Conservation (phyloP, 2,888 invertebrate genomes). For the Esperia sulphurella region DNA sequence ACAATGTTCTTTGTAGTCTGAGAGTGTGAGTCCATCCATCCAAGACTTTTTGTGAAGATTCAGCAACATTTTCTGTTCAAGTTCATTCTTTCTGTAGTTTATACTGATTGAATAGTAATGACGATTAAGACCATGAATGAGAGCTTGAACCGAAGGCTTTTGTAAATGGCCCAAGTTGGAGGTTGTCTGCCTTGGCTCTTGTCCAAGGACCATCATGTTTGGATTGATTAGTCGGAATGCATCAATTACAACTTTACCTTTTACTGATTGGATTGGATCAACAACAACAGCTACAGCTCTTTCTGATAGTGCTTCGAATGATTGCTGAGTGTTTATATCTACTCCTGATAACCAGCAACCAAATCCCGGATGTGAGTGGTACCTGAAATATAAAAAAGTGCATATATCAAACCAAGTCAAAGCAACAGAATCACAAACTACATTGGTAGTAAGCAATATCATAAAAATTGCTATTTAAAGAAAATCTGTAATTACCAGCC, state of each 20-base stretch:
- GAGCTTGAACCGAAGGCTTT: constrained; percentile 99
- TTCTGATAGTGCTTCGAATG: constrained; percentile 98
- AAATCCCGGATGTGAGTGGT: constrained; percentile 99
- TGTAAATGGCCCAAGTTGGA: constrained; percentile 99
- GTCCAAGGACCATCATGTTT: constrained; percentile 99
- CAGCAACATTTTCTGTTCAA: constrained; percentile 99
- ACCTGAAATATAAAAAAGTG: constrained; percentile 82
- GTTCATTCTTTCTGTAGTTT: constrained; percentile 98
- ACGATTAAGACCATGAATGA: constrained; percentile 98
- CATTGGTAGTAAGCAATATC: neutral
- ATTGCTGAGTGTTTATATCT: constrained; percentile 99
- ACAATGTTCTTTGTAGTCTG: constrained; percentile 96
- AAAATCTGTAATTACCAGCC: constrained; percentile 80
- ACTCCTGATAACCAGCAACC: constrained; percentile 99
- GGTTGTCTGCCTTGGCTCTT: constrained; percentile 99
- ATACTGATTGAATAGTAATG: constrained; percentile 99
- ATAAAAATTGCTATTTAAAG: neutral
- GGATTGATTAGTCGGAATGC: constrained; percentile 99
- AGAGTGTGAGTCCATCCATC: constrained; percentile 96
- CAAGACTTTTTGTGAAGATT: constrained; percentile 99
- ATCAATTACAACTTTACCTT: constrained; percentile 99
- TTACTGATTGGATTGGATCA: constrained; percentile 99
- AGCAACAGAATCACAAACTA: neutral
- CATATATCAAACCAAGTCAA: neutral
- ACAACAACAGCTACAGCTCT: constrained; percentile 99